phyloP scores from a whole-genome alignment of 2,888 invertebrate genomes.

The Ectemnius cavifrons region DNA sequence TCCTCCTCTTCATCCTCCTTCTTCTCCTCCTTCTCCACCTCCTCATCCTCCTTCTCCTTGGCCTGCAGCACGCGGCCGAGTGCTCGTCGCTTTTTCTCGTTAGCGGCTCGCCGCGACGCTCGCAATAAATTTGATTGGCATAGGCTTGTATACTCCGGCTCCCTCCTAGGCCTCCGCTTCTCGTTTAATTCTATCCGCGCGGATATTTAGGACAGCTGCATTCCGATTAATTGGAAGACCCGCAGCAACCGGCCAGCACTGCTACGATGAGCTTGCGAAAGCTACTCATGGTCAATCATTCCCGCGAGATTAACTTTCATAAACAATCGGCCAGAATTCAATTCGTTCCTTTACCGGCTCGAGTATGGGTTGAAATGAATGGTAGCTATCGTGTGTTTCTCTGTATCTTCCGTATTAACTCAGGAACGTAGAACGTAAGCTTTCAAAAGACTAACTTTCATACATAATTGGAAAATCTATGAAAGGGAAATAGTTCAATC shows the following conservation, averaged over 20 bases:
- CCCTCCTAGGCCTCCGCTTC: background rate
- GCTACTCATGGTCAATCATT: too few relatives aligned
- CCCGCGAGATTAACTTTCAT: too few relatives aligned
- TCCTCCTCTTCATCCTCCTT: constrained; percentile 7
- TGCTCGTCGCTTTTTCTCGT: constrained; percentile 42
- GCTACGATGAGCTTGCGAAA: background rate
- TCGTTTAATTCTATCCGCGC: constrained; percentile 31
- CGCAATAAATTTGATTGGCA: constrained; percentile 66
- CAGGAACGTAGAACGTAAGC: too few relatives aligned
- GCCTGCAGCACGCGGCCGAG: constrained; percentile 14
- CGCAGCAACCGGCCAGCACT: background rate
- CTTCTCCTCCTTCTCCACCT: background rate
- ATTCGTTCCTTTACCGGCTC: too few relatives aligned
- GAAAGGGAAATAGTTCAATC: too few relatives aligned
- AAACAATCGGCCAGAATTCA: too few relatives aligned
- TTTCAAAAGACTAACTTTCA: too few relatives aligned
- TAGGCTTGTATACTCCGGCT: constrained; percentile 12
- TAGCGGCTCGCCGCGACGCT: constrained; percentile 32
- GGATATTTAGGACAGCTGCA: constrained; percentile 49
- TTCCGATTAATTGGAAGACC: constrained; percentile 65
- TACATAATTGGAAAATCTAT: too few relatives aligned
- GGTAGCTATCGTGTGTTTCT: too few relatives aligned
- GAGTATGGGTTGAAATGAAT: too few relatives aligned
- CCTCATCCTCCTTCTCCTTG: background rate
- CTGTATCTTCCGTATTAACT: too few relatives aligned